Evolutionary conservation across 2,888 invertebrate genomes (phyloP).

Genomic region (Branchipolynoe longqiensis): DNA sequence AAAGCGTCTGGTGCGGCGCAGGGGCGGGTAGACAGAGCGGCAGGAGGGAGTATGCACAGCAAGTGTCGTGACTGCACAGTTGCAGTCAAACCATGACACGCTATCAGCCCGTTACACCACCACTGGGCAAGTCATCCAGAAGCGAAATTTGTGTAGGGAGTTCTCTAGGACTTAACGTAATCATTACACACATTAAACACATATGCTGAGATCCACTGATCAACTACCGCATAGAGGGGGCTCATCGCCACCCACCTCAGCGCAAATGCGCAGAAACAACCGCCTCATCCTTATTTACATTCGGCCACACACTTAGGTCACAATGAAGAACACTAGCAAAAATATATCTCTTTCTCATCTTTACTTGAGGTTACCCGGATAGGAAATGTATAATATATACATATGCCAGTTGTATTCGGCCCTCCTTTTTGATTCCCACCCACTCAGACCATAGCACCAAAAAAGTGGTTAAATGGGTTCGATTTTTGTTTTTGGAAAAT

Average conservation of each 20-base stretch:
- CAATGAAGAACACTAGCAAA: conserved; percentile 21
- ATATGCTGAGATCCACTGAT: no score
- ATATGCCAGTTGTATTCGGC: background rate
- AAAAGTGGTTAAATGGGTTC: background rate
- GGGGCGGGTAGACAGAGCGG: no score
- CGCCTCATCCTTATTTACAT: background rate
- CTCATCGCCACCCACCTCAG: background rate
- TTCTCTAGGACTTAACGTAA: background rate
- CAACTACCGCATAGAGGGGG: background rate
- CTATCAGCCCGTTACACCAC: no score
- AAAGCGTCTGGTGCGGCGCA: no score
- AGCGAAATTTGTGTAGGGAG: background rate
- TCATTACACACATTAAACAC: background rate
- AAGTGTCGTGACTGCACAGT: no score
- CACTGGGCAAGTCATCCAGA: background rate
- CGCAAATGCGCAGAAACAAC: background rate
- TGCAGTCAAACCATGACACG: no score
- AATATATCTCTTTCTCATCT: conserved; percentile 2
- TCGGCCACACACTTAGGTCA: background rate
- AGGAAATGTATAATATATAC: background rate
- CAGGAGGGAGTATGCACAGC: no score
- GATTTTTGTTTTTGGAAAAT: background rate
- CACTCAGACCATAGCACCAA: background rate
- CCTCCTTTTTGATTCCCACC: background rate
- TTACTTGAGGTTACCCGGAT: conserved; percentile 6